phyloP scores from a whole-genome alignment of 1,140 invertebrate genomes.

The Lepidurus arcticus region DNA sequence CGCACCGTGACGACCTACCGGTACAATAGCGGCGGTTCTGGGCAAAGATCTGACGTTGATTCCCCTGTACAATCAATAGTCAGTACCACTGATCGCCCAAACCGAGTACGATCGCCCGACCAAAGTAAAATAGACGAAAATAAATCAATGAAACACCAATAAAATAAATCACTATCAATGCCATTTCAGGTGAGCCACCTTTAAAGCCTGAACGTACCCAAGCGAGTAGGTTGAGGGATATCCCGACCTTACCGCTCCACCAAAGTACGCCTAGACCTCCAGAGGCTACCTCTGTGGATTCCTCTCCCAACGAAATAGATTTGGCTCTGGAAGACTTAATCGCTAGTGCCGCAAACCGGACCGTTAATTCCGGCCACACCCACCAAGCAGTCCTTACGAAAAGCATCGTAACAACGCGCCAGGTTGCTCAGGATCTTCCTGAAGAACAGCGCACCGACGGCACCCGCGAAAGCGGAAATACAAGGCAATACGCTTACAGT shows the following conservation, averaged over 20 bases:
- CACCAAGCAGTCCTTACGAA: constrained; percentile 10
- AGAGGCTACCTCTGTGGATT: not conserved
- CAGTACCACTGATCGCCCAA: not conserved
- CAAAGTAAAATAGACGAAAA: too few species aligned
- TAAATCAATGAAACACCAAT: not conserved
- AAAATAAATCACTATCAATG: not conserved
- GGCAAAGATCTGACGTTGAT: constrained; percentile 23
- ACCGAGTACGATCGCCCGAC: not conserved
- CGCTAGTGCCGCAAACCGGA: not conserved
- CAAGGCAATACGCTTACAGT: constrained; percentile 24
- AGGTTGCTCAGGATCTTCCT: not conserved
- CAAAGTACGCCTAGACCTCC: constrained; percentile 23
- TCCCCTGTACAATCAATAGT: not conserved
- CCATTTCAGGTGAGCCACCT: constrained; percentile 15
- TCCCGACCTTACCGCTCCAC: not conserved
- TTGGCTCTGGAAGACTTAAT: constrained; percentile 25
- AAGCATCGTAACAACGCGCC: constrained; percentile 4
- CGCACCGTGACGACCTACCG: constrained; percentile 28
- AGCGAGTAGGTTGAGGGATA: constrained; percentile 23
- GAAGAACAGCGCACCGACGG: not conserved
- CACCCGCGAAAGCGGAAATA: not conserved
- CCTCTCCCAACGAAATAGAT: constrained; percentile 22
- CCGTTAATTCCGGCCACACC: not conserved
- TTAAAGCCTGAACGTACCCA: constrained; percentile 26
- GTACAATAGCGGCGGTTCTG: constrained; percentile 11